Evolutionary conservation across 2,113 vertebrate species (phyloP).

Genomic region (Saccopteryx leptura): DNA sequence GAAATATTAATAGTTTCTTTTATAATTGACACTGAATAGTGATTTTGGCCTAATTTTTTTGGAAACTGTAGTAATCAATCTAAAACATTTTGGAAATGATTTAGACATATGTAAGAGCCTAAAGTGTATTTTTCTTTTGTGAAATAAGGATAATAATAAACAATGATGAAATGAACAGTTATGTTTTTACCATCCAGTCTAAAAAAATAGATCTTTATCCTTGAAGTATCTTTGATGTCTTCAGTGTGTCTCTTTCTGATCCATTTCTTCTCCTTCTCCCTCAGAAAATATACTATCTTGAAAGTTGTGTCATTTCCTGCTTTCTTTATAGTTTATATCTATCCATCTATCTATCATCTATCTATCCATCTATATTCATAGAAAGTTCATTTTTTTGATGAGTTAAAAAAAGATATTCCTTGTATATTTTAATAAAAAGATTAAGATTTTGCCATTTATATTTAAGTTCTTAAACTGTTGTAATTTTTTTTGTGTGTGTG

Average conservation of each 20-base stretch:
- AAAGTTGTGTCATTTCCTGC: background rate
- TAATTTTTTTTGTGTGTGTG: background rate
- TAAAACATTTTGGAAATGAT: slow-evolving; percentile 15
- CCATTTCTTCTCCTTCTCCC: background rate
- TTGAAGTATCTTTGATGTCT: background rate
- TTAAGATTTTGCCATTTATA: background rate
- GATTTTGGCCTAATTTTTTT: background rate
- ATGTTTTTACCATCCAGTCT: background rate
- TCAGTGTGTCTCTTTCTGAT: background rate
- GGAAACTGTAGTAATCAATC: background rate
- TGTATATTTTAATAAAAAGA: background rate
- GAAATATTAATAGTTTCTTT: background rate
- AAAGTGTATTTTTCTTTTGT: background rate
- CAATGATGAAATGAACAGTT: background rate
- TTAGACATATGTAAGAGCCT: background rate
- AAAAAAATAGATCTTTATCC: background rate
- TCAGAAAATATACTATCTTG: background rate
- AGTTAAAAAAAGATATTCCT: background rate
- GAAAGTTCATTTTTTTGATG: background rate
- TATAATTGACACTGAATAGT: background rate
- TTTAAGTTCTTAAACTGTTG: background rate
- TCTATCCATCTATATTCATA: background rate
- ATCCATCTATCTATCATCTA: background rate
- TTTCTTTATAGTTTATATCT: background rate
- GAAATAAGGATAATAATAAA: background rate